phyloP scores from a whole-genome alignment of 2,888 invertebrate species.

The Caenorhabditis imperialis region DNA sequence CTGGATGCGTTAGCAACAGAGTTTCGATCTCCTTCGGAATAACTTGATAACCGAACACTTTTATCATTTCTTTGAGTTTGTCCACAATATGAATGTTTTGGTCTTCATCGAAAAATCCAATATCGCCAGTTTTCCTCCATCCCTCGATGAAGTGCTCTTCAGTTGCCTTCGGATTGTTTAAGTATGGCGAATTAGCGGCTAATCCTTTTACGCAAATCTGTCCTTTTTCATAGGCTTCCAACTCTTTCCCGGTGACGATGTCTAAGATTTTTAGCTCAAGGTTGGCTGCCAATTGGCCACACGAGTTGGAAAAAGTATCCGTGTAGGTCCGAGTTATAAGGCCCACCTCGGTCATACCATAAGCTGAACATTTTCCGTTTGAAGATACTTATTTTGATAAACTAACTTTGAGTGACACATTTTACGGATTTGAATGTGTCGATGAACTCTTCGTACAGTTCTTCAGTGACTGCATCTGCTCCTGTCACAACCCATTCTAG shows the following conservation, averaged over 20 bases:
- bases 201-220: conserved; percentile 52
- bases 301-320: conserved; percentile 28
- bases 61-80: conserved; percentile 55
- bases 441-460: conserved; percentile 48
- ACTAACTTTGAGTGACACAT: conserved; percentile 43
- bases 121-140: conserved; percentile 55
- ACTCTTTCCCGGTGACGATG: conserved; percentile 41
- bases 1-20: conserved; percentile 41
- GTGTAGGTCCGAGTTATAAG: conserved; percentile 39
- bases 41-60: conserved; percentile 56
- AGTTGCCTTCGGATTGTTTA: conserved; percentile 49
- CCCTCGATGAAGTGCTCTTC: conserved; percentile 51
- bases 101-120: conserved; percentile 50
- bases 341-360: conserved; percentile 55
- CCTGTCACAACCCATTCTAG: conserved; percentile 51
- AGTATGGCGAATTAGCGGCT: conserved; percentile 41
- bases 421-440: conserved; percentile 45
- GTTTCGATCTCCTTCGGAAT: conserved; percentile 56
- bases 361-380: too few species aligned
- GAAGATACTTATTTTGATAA: too few species aligned
- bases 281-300: conserved; percentile 47
- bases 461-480: conserved; percentile 45
- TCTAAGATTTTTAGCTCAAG: conserved; percentile 48
- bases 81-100: conserved; percentile 52
- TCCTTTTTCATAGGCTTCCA: conserved; percentile 46